These are phyloP conservation scores for Thumatha senex DNA, from an alignment of 2,888 invertebrate genomes.

Conservation along the genomic window DNA sequence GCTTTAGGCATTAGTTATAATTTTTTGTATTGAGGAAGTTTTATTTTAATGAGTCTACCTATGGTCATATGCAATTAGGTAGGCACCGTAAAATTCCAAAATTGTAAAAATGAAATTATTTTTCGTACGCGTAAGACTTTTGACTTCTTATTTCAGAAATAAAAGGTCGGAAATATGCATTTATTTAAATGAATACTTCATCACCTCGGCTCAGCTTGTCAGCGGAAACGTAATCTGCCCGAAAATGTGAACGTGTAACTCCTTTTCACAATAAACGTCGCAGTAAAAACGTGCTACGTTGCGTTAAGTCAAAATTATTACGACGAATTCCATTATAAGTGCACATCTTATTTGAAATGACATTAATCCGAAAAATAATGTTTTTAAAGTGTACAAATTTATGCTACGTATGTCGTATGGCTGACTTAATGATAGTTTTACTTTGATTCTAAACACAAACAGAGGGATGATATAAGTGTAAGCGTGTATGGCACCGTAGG, in stretches of 20 bases:
- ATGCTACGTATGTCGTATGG: background rate
- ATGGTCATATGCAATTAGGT: too few relatives aligned
- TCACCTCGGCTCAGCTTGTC: slow-evolving; percentile 25
- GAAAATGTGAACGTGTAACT: slow-evolving; percentile 23
- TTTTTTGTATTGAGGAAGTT: too few relatives aligned
- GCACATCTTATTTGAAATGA: background rate
- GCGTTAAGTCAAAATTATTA: slow-evolving; percentile 8
- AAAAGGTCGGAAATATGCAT: slow-evolving; percentile 9
- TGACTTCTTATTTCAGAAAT: too few relatives aligned
- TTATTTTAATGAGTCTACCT: too few relatives aligned
- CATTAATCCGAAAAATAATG: background rate
- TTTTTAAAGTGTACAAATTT: background rate
- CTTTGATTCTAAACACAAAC: too few relatives aligned
- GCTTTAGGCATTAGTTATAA: too few relatives aligned
- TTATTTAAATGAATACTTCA: slow-evolving; percentile 28
- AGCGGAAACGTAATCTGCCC: slow-evolving; percentile 17
- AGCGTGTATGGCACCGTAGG: too few relatives aligned
- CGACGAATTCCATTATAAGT: background rate
- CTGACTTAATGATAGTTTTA: too few relatives aligned
- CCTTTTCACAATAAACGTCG: slow-evolving; percentile 19
- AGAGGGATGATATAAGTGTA: too few relatives aligned
- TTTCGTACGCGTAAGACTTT: too few relatives aligned
- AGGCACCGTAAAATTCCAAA: too few relatives aligned
- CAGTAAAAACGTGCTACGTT: slow-evolving; percentile 23
- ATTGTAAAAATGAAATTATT: too few relatives aligned